phyloP scores from a whole-genome alignment of 1,140 invertebrate genomes.

The Eulimnadia texana region DNA sequence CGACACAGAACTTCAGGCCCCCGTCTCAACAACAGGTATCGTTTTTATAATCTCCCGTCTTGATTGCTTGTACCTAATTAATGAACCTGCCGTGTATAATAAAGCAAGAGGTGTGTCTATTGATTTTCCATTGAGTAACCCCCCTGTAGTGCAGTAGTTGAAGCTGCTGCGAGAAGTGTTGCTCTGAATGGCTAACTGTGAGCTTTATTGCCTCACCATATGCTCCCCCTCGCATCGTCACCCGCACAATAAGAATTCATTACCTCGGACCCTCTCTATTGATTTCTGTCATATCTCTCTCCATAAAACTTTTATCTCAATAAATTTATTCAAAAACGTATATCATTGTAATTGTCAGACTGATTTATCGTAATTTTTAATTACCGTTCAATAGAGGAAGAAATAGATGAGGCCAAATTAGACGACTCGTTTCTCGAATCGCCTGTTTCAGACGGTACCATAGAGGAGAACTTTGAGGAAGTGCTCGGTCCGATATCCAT shows the following conservation, averaged over 20 bases:
- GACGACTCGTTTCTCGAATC: conserved; percentile 47
- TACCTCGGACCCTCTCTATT: background rate
- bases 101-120: background rate
- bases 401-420: conserved; percentile 40
- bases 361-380: background rate
- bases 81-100: too few relatives aligned
- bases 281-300: background rate
- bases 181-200: background rate
- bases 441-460: conserved; percentile 68
- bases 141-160: too few relatives aligned
- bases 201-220: background rate
- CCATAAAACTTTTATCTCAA: too few relatives aligned
- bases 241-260: background rate
- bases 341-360: too few relatives aligned
- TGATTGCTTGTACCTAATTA: too few relatives aligned
- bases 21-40: background rate
- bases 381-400: conserved; percentile 20
- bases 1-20: conserved; percentile 67
- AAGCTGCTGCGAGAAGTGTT: too few relatives aligned
- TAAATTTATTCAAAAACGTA: too few relatives aligned
- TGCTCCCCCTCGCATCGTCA: background rate
- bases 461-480: conserved; percentile 87
- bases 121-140: background rate
- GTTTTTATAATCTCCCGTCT: too few relatives aligned
- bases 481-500: conserved; percentile 54